Conservation (phyloP, 2,888 invertebrate species). For the Platyscelio sp. region DNA sequence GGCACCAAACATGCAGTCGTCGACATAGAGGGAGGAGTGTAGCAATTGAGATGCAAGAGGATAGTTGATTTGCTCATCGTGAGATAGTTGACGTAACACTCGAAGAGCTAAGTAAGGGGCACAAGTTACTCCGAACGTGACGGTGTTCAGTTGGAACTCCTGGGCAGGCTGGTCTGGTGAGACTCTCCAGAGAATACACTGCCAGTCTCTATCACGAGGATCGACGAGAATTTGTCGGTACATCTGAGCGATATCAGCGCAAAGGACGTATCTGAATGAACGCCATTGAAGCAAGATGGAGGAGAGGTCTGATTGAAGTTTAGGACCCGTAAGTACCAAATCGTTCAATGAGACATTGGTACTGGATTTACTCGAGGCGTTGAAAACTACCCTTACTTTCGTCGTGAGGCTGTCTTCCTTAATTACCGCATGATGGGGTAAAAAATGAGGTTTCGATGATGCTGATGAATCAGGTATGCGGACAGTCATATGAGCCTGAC, state of each 20-base stretch:
- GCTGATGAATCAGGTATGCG: too few relatives aligned
- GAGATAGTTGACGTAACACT: too few relatives aligned
- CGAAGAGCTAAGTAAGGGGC: not conserved
- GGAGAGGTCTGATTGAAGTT: not conserved
- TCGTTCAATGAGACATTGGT: slow-evolving; percentile 64
- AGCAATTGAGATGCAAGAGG: too few relatives aligned
- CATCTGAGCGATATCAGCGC: too few relatives aligned
- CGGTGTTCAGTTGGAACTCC: slow-evolving; percentile 1
- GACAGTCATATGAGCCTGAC: not conserved
- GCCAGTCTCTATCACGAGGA: not conserved
- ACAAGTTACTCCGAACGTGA: not conserved
- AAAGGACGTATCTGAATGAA: too few relatives aligned
- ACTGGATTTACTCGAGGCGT: slow-evolving; percentile 70
- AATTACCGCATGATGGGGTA: slow-evolving; percentile 76
- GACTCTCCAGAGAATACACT: not conserved
- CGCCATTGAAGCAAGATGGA: slow-evolving; percentile 1
- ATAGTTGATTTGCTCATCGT: too few relatives aligned
- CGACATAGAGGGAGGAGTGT: too few relatives aligned
- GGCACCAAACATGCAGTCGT: too few relatives aligned
- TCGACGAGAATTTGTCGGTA: too few relatives aligned
- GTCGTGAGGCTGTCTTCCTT: slow-evolving; percentile 71
- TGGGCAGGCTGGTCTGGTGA: not conserved
- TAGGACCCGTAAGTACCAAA: not conserved
- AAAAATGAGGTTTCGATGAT: not conserved
- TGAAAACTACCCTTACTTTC: slow-evolving; percentile 76